Evolutionary conservation across 2,113 vertebrate species (phyloP), one percentile per base, ranked within the genome.

Genomic region (Nesospiza acunhae): DNA sequence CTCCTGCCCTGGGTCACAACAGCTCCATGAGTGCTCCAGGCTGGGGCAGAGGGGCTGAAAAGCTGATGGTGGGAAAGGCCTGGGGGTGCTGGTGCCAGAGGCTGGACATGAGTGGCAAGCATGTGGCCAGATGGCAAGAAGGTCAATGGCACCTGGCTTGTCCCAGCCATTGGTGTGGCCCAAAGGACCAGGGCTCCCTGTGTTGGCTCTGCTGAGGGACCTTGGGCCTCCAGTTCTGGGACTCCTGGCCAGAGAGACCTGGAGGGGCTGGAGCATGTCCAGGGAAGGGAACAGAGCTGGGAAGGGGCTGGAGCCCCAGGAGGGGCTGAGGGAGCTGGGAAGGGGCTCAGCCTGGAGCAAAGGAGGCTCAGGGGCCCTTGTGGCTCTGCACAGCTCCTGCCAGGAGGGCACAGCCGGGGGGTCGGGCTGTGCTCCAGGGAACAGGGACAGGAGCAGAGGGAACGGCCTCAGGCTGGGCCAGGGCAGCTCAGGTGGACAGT

Each of bases 201-300:
- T 23, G 33, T 10, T 44, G 27, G 33, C 27, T 2, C 37, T 66
- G 52, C 52, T 67, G 86, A 44, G 44, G 18, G 8, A 3, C 10
- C 22, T 52, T 9, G 0, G 37, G 8, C 19, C 35, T 3, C 12
- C 33, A 44, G 31, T 7, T 28, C 52, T 59, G 52, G 27, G 13
- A 28, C 23, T 50, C 37, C 11, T 10, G 19, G 16, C 27, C 24
- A 52, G 27, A 50, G 18, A 39, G n/a, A 3, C 27, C 7, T 2
- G 1, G 31, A 66, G 15, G 26, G 22, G 8, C 31, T 66, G 68
- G 27, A 58, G 44, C 1, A 0, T 50, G 15, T 73, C 6, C 42
- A 58, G 42, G 18, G 67, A 4, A 56, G 50, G 42, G 26, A 58
- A 58, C 0, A 0, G 35, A 23, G 26, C 21, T 49, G 60, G 75